A percentile compares a stretch with the other conserved stretches of the same genome.
These are phyloP conservation scores for Tachystola acroxantha DNA, from an alignment of 2,888 invertebrate genomes.

Conservation along the genomic window DNA sequence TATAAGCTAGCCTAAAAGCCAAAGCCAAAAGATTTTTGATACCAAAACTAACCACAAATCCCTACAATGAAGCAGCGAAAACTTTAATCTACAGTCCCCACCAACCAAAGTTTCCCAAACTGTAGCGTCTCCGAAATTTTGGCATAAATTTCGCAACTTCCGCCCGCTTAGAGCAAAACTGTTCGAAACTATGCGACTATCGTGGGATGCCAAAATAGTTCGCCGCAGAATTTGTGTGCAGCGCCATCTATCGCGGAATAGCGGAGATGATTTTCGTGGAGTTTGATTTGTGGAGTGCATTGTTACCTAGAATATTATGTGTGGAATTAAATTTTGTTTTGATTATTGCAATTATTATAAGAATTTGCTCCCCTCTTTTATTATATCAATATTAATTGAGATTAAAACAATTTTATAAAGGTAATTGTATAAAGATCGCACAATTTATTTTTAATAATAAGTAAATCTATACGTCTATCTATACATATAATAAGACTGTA, in stretches of 20 bases:
- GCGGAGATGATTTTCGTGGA: conserved; percentile 25
- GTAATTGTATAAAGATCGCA: no score
- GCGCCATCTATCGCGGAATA: conserved; percentile 53
- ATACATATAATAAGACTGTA: no score
- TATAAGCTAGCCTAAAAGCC: not conserved
- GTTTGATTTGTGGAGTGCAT: conserved; percentile 21
- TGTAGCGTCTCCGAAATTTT: conserved; percentile 35
- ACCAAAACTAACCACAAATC: conserved; percentile 3
- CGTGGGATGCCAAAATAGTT: conserved; percentile 30
- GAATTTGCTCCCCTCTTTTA: no score
- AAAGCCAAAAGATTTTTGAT: conserved; percentile 3
- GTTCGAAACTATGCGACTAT: conserved; percentile 27
- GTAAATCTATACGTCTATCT: no score
- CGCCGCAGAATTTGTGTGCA: conserved; percentile 30
- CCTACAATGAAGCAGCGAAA: not conserved
- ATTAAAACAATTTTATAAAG: no score
- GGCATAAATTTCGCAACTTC: conserved; percentile 40
- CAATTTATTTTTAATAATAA: no score
- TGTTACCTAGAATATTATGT: no score
- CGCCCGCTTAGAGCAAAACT: not conserved
- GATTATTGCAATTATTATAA: no score
- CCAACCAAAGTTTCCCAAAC: conserved; percentile 27
- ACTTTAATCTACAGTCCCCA: conserved; percentile 50
- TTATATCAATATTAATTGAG: no score
- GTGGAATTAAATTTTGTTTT: no score